Conservation (phyloP, 2,888 invertebrate species). For the Himalopsyche anomala region DNA sequence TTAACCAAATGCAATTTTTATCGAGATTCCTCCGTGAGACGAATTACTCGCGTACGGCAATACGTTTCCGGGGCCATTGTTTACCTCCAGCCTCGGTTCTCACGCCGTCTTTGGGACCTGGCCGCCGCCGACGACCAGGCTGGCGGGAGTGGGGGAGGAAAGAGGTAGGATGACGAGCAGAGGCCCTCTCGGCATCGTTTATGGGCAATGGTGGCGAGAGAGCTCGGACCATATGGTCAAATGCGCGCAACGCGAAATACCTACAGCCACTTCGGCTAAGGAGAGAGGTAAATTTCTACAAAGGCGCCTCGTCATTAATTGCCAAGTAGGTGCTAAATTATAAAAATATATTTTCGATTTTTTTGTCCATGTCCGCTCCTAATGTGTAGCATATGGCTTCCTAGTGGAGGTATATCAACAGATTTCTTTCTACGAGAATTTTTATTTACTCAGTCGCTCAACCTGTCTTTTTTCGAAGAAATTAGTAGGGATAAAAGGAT, state of each 20-base stretch:
- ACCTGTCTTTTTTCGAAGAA: too few relatives aligned
- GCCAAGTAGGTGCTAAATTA: too few relatives aligned
- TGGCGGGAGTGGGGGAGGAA: neutral
- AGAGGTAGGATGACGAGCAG: neutral
- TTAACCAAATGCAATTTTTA: too few relatives aligned
- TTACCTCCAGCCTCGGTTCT: slow-evolving; percentile 31
- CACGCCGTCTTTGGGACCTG: slow-evolving; percentile 29
- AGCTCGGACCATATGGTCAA: slow-evolving; percentile 55
- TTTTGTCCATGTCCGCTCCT: too few relatives aligned
- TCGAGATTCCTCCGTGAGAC: too few relatives aligned
- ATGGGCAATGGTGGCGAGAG: slow-evolving; percentile 52
- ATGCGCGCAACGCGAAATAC: slow-evolving; percentile 46
- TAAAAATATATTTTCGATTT: too few relatives aligned
- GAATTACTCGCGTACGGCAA: too few relatives aligned
- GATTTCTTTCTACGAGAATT: too few relatives aligned
- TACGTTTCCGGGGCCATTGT: slow-evolving; percentile 10
- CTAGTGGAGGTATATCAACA: too few relatives aligned
- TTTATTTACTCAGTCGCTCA: too few relatives aligned
- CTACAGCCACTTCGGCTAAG: neutral
- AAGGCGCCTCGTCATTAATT: neutral
- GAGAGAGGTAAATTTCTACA: neutral
- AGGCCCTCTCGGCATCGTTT: slow-evolving; percentile 49
- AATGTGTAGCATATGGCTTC: too few relatives aligned
- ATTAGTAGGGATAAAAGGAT: too few relatives aligned
- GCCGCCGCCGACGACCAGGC: neutral